These are phyloP conservation scores for Tapera naevia DNA, from an alignment of 2,797 vertebrate genomes.

Conservation along the genomic window DNA sequence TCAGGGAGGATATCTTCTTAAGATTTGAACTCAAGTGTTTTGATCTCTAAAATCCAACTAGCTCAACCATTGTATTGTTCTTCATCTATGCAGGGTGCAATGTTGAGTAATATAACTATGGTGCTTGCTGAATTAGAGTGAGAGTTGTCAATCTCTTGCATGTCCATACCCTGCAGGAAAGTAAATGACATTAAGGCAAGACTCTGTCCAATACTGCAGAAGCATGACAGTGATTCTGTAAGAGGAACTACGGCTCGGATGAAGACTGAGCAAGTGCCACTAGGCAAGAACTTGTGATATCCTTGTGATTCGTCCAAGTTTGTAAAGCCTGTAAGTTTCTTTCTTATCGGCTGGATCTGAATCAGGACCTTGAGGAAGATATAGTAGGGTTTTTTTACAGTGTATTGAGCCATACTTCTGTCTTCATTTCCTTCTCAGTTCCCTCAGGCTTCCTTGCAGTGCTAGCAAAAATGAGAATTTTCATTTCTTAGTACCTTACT, in stretches of 20 bases:
- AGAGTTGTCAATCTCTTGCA: neutral
- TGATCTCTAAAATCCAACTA: neutral
- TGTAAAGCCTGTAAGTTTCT: neutral
- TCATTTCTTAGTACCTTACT: neutral
- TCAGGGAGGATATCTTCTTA: slow-evolving; percentile 5
- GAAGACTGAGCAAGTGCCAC: neutral
- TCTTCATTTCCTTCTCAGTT: neutral
- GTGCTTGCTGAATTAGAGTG: neutral
- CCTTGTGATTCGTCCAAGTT: neutral
- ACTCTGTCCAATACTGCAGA: neutral
- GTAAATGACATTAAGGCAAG: neutral
- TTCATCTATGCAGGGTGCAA: neutral
- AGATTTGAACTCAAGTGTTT: neutral
- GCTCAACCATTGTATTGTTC: neutral
- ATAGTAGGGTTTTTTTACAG: rapidly evolving
- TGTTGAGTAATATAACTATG: neutral
- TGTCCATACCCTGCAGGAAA: neutral
- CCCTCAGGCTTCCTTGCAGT: neutral
- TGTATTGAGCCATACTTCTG: neutral
- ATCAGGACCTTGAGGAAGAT: neutral
- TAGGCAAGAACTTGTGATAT: neutral
- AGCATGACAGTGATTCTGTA: neutral
- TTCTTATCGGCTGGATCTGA: neutral
- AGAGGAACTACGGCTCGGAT: neutral
- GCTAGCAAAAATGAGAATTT: neutral